phyloP scores from a whole-genome alignment of 2,888 invertebrate species.

The Catotricha subobsoleta region DNA sequence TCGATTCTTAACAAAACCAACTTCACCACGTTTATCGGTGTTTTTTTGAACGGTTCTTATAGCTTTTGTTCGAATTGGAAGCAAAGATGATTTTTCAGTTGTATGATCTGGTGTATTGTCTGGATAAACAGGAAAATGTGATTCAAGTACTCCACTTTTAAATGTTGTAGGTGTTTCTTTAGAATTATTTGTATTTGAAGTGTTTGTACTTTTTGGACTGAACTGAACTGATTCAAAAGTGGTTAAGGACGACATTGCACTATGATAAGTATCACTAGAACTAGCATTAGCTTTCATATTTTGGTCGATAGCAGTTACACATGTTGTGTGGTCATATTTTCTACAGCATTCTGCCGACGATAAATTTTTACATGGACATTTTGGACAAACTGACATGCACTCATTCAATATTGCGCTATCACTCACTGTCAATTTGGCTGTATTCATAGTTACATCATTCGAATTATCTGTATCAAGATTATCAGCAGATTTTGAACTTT shows the following conservation, averaged over 20 bases:
- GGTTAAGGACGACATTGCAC: conserved; percentile 17
- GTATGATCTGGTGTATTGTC: conserved; percentile 9
- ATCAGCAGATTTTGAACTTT: conserved; percentile 36
- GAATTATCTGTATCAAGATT: conserved; percentile 33
- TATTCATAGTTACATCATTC: conserved; percentile 12
- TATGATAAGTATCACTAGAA: conserved; percentile 27
- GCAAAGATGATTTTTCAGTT: conserved; percentile 14
- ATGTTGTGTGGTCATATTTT: conserved; percentile 18
- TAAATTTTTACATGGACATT: conserved; percentile 19
- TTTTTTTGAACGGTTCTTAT: conserved; percentile 5
- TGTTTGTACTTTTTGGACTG: conserved; percentile 12
- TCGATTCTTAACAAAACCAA: conserved; percentile 12
- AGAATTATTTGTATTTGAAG: conserved; percentile 10
- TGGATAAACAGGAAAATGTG: conserved; percentile 26
- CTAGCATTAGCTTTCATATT: conserved; percentile 11
- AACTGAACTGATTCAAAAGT: conserved; percentile 18
- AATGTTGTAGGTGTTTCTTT: neutral
- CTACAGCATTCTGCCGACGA: conserved; percentile 18
- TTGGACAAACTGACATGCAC: conserved; percentile 20
- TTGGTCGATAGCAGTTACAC: conserved; percentile 11
- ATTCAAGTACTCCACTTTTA: conserved; percentile 26
- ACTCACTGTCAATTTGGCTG: conserved; percentile 20
- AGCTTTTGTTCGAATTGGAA: conserved; percentile 10
- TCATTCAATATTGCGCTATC: conserved; percentile 26
- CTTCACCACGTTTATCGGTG: too few species aligned